Evolutionary conservation across 1,140 invertebrate species (phyloP).

Genomic region (Drosophila bocqueti): DNA sequence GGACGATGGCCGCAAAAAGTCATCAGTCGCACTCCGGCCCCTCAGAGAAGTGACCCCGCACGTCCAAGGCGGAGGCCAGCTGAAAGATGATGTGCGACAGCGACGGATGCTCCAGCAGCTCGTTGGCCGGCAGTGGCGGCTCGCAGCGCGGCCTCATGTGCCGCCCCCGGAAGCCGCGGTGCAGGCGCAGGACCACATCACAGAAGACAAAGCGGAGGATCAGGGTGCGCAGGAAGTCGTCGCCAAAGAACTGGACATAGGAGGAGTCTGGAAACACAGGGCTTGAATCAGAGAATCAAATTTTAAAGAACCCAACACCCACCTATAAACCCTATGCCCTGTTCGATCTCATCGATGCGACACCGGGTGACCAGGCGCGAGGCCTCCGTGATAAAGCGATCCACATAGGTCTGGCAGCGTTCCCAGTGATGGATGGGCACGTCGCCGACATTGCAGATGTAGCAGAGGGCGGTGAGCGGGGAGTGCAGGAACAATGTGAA

Average conservation of each 20-base stretch:
- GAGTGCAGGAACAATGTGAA: constrained; percentile 98
- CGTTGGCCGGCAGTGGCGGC: constrained; percentile 94
- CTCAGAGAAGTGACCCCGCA: constrained; percentile 90
- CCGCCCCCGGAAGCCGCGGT: constrained; percentile 92
- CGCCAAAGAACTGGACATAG: constrained; percentile 95
- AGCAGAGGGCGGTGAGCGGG: constrained; percentile 96
- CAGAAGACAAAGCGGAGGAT: constrained; percentile 97
- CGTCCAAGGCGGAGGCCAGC: constrained; percentile 92
- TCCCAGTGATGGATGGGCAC: constrained; percentile 96
- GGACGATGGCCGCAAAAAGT: constrained; percentile 69
- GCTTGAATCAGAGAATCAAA: background rate
- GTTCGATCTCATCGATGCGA: constrained; percentile 91
- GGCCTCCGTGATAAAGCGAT: constrained; percentile 96
- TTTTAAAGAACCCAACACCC: background rate
- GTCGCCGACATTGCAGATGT: constrained; percentile 94
- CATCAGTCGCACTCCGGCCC: constrained; percentile 90
- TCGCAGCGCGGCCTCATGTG: constrained; percentile 94
- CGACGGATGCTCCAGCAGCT: constrained; percentile 94
- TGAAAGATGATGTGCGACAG: constrained; percentile 93
- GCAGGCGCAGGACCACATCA: constrained; percentile 93
- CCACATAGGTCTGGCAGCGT: constrained; percentile 94
- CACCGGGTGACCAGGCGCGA: constrained; percentile 92
- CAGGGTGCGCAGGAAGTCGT: constrained; percentile 96
- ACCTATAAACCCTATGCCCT: constrained; percentile 85
- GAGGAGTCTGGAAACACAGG: constrained; percentile 88